Evolutionary conservation across 1,140 invertebrate species (phyloP).

Genomic region (Drosophila insularis): DNA sequence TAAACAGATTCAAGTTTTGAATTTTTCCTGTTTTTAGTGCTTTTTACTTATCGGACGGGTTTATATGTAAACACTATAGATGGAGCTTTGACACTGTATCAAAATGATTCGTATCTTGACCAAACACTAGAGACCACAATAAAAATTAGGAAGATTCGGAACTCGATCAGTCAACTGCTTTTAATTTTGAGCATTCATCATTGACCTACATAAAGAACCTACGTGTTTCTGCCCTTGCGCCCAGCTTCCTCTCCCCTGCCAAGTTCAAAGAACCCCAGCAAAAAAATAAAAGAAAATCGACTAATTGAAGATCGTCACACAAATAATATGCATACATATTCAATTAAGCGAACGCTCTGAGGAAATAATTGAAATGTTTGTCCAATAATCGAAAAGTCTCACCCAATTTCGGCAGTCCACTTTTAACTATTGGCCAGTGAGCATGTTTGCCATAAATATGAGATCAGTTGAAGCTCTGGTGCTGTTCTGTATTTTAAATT

Average conservation of each 20-base stretch:
- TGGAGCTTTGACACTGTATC: no score
- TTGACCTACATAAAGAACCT: constrained; percentile 55
- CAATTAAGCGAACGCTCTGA: constrained; percentile 56
- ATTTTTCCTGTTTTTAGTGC: no score
- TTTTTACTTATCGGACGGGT: no score
- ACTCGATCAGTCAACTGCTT: no score
- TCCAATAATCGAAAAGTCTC: constrained; percentile 45
- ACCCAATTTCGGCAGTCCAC: constrained; percentile 53
- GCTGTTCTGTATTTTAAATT: constrained; percentile 17
- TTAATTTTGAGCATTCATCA: constrained; percentile 27
- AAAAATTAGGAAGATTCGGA: no score
- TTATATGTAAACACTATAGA: no score
- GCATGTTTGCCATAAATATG: background rate
- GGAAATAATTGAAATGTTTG: constrained; percentile 59
- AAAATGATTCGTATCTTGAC: no score
- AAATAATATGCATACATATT: constrained; percentile 47
- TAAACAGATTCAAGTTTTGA: no score
- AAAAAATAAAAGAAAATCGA: background rate
- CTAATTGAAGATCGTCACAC: constrained; percentile 42
- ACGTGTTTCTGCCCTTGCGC: background rate
- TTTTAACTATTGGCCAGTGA: constrained; percentile 34
- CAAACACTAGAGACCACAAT: no score
- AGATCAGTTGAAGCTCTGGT: constrained; percentile 22
- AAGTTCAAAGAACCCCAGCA: constrained; percentile 61
- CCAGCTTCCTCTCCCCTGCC: constrained; percentile 8